Evolutionary conservation across 2,888 invertebrate species (phyloP), one percentile per base, ranked within the genome.

Genomic region (Apamea crenata): DNA sequence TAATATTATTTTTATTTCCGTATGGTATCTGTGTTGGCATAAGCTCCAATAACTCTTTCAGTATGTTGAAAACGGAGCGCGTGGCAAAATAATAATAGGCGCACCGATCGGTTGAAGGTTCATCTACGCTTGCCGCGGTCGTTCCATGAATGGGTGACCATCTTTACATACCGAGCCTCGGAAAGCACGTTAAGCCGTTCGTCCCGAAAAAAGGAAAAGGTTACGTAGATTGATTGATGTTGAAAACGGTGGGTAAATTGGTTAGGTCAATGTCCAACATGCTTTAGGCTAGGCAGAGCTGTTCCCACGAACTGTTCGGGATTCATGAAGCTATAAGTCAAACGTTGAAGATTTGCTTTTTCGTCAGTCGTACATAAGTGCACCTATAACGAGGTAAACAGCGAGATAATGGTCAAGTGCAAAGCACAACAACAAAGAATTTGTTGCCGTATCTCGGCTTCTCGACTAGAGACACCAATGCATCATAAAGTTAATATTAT

Each of bases 1-100:
- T 47, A 73, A 73, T 72, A 59, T 75, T 77, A 61, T 71, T 53
- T 67, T 61, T 53, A 65, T 70, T 79, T 84, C 84, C 80, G 80
- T 53, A 70, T 66, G 8, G 50, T 59, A 32, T 69, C 3, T 61
- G 44, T n/a, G 25, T 44, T 40, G n/a, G 16, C 21, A 16, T 44
- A 5, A 16, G n/a, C 1, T 44, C 14, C 21, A 32, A 50, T 69
- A 61, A 44, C 4, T 32, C 14, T 80, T 79, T 61, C 21, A 32
- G 16, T 53, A n/a, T 25, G 32, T 18, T 16, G 36, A 50, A 29
- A 78, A 18, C 8, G 16, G n/a, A 61, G 18, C 1, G 12, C 56
- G 56, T 59, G n/a, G n/a, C 1, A 25, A n/a, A 59, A n/a, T 12
- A 56, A 25, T n/a, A 56, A 56, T 56, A 10, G 25, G 10, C 25